These are phyloP conservation scores for Calyptommatus sinebrachiatus DNA, from an alignment of 2,113 vertebrate species.

Conservation along the genomic window DNA sequence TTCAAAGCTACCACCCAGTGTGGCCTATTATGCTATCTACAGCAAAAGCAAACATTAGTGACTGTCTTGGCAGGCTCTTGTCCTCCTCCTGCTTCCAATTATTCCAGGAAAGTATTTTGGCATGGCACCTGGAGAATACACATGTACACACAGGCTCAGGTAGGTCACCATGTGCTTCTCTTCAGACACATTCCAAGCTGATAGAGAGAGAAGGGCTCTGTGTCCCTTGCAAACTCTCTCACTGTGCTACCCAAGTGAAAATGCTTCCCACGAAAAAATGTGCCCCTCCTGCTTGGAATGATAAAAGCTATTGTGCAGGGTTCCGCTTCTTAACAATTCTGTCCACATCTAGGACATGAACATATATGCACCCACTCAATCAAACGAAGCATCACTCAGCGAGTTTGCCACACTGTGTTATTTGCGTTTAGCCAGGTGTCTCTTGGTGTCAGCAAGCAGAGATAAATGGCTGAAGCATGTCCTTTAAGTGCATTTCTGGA, in stretches of 20 bases:
- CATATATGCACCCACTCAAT: not conserved
- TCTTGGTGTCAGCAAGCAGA: not conserved
- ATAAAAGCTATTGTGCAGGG: not conserved
- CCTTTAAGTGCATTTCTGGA: accelerated
- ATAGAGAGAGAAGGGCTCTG: not conserved
- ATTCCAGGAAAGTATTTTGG: not conserved
- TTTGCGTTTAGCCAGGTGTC: not conserved
- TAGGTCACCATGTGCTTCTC: not conserved
- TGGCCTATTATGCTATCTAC: too few relatives aligned
- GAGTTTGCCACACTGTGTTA: not conserved
- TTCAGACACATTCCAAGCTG: not conserved
- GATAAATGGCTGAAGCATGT: accelerated
- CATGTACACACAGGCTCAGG: not conserved
- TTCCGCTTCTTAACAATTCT: not conserved
- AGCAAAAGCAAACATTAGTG: not conserved
- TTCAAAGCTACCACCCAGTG: not conserved
- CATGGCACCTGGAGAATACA: not conserved
- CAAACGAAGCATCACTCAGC: not conserved
- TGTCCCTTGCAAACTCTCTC: not conserved
- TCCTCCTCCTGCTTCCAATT: not conserved
- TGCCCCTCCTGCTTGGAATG: not conserved
- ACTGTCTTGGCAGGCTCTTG: not conserved
- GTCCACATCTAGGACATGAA: not conserved
- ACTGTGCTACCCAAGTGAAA: not conserved
- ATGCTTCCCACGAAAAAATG: not conserved